These are phyloP conservation scores for Yponomeuta sedellus DNA, from an alignment of 2,888 invertebrate species.

Conservation along the genomic window DNA sequence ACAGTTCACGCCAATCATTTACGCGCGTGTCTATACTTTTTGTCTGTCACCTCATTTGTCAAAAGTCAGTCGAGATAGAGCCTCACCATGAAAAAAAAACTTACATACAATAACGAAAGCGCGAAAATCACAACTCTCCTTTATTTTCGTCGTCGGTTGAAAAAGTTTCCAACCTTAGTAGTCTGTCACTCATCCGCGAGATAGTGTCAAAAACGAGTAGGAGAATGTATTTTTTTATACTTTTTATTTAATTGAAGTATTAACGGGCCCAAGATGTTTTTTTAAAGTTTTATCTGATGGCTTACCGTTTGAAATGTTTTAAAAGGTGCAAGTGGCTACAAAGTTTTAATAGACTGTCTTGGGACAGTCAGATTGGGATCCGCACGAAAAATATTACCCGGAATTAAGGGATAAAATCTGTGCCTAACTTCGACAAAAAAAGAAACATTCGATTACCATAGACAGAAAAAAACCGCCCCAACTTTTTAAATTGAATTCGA, in stretches of 20 bases:
- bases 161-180: not conserved
- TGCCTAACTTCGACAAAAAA: slow-evolving; percentile 41
- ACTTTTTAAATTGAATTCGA: slow-evolving; percentile 20
- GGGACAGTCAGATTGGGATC: slow-evolving; percentile 56
- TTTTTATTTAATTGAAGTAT: slow-evolving; percentile 70
- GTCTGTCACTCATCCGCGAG: slow-evolving; percentile 20
- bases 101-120: too few relatives aligned
- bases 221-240: slow-evolving; percentile 55
- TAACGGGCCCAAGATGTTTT: slow-evolving; percentile 65
- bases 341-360: slow-evolving; percentile 67
- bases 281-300: slow-evolving; percentile 66
- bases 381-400: slow-evolving; percentile 31
- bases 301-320: slow-evolving; percentile 62
- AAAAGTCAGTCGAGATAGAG: too few relatives aligned
- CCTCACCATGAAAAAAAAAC: too few relatives aligned
- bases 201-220: slow-evolving; percentile 30
- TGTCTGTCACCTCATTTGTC: too few relatives aligned
- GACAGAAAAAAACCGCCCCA: slow-evolving; percentile 12
- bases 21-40: too few relatives aligned
- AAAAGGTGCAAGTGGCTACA: slow-evolving; percentile 63
- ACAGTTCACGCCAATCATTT: too few relatives aligned
- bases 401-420: slow-evolving; percentile 24
- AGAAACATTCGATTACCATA: slow-evolving; percentile 35
- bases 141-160: too few relatives aligned
- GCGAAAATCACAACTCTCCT: too few relatives aligned